These are phyloP conservation scores for Ranitomeya imitator DNA, from an alignment of 2,113 vertebrate genomes.

Conservation along the genomic window DNA sequence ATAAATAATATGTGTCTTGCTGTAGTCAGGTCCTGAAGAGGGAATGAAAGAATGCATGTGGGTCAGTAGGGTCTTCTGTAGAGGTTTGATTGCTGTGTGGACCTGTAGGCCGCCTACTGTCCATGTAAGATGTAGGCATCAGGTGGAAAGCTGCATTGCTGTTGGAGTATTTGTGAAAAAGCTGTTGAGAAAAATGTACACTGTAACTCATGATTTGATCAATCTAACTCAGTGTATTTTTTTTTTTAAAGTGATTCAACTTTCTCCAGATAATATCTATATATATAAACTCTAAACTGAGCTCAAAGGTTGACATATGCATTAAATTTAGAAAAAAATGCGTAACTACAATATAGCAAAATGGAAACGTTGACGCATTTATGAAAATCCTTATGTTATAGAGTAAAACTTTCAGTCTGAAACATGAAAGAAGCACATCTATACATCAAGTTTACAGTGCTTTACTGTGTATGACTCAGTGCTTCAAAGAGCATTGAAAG, in stretches of 20 bases:
- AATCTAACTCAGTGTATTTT: background rate
- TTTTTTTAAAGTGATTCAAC: background rate
- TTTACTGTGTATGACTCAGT: background rate
- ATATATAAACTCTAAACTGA: background rate
- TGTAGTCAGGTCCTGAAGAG: no score
- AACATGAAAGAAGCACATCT: background rate
- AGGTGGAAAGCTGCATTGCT: no score
- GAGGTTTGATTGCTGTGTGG: no score
- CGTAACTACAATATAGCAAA: background rate
- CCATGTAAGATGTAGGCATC: no score
- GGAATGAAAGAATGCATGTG: no score
- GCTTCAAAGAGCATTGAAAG: conserved; percentile 4
- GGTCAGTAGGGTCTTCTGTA: no score
- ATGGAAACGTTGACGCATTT: background rate
- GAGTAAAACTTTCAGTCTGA: background rate
- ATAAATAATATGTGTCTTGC: no score
- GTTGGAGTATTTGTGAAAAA: no score
- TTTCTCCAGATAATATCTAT: background rate
- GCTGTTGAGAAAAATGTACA: background rate
- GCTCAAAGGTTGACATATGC: background rate
- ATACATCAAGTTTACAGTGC: background rate
- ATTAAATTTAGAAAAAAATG: background rate
- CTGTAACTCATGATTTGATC: no score
- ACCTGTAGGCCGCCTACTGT: no score
- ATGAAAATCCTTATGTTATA: background rate